Evolutionary conservation across 64 coral and sea anemone species (phyloP), one percentile per base, ranked within the genome.

Genomic region (Orbicella faveolata): DNA sequence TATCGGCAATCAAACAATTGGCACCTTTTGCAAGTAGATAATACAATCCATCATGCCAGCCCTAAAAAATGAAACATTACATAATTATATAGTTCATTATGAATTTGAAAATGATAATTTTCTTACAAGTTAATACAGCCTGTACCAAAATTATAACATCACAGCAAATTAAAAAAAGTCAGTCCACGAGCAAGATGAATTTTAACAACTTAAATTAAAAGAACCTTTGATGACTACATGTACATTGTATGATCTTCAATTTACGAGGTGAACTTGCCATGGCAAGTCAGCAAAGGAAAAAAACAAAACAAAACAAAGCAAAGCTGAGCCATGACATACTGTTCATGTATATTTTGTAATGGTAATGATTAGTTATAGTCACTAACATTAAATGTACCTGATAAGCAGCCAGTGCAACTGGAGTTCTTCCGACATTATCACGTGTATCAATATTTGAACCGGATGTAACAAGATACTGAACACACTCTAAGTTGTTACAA

Each of bases 1-100:
- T 96, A 75, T 96, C 95, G 23, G 87, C 95, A 36, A 96, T 90
- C 34, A 81, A 90, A 69, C 87, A 92, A 73, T 96, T 78, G 57
- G 95, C 95, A 11, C 95, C 95, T 81, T 94, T 84, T 79, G 88
- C 92, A 73, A 96, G 80, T 1, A 96, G 83, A 17, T 96, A 96
- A 75, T 96, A 96, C 73, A 96, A 73, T 61, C 95, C 95, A 80
- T 93, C 95, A 88, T 88, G 87, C 95, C 95, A 96, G n/a, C 95
- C 95, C 95, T 96, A 39, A 1, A 23, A 11, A 70, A 9, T 75
- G 17, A 21, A 13, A 66, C 34, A 78, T 2, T 64, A 79, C 12
- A 18, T 79, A 10, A 52, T 53, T 41, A 48, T 1, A n/a, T 21
- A 51, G 23, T 79, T 37, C 16, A 25, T 81, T 41, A 39, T 23